A percentile compares a stretch with the other conserved stretches of the same genome.
Evolutionary conservation across 2,888 invertebrate genomes (phyloP).

Genomic region (Napeogenes sylphis): DNA sequence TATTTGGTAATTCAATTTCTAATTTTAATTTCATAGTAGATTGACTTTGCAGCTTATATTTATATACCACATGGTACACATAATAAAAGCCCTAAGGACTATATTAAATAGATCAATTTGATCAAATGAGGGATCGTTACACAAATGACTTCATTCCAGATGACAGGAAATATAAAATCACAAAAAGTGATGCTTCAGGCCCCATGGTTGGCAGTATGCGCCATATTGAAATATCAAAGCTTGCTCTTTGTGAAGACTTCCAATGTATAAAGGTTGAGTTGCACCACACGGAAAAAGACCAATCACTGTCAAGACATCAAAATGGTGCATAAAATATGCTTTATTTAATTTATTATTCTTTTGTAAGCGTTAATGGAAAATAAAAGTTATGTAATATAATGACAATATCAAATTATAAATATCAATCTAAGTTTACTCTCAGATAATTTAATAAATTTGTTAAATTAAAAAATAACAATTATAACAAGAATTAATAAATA

Average conservation of each 20-base stretch:
- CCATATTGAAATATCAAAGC: constrained; percentile 3
- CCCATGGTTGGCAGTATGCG: constrained; percentile 3
- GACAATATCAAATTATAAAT: too few species aligned
- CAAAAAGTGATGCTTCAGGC: constrained; percentile 7
- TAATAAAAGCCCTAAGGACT: background rate
- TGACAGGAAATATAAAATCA: constrained; percentile 4
- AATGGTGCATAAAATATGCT: too few species aligned
- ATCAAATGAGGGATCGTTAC: constrained; percentile 2
- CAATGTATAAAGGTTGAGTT: background rate
- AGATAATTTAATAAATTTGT: too few species aligned
- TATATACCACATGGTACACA: background rate
- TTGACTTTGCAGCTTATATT: too few species aligned
- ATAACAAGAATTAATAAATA: too few species aligned
- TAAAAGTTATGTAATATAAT: too few species aligned
- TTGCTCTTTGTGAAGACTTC: constrained; percentile 3
- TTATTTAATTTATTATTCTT: too few species aligned
- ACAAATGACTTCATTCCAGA: constrained; percentile 4
- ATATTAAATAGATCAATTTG: constrained; percentile 1
- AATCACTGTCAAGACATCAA: background rate
- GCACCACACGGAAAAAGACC: background rate
- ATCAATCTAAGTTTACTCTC: too few species aligned
- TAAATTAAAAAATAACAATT: too few species aligned
- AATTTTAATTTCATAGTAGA: too few species aligned
- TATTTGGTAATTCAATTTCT: too few species aligned
- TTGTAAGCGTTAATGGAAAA: too few species aligned